A percentile compares a stretch with the other conserved stretches of the same genome.
phyloP scores from a whole-genome alignment of 2,113 vertebrate species.

The Mesembrinibis cayennensis region DNA sequence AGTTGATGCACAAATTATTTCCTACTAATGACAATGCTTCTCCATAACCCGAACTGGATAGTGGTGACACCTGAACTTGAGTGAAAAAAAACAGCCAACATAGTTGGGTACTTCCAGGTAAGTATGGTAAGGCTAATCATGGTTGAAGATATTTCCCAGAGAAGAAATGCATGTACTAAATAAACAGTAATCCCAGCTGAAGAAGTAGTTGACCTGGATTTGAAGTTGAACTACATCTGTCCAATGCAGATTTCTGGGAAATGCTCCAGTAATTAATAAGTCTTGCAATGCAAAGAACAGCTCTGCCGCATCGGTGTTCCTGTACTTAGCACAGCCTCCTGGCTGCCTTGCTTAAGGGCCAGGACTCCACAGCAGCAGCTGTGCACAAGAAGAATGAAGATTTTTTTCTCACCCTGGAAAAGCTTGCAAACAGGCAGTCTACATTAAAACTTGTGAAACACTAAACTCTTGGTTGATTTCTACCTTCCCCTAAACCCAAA shows the following conservation, averaged over 20 bases:
- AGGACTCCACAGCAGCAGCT: neutral
- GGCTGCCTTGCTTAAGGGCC: neutral
- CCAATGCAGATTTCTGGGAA: neutral
- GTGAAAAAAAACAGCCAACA: neutral
- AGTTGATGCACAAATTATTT: neutral
- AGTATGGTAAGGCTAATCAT: neutral
- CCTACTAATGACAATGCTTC: neutral
- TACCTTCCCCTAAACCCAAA: neutral
- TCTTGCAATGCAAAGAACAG: neutral
- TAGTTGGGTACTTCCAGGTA: neutral
- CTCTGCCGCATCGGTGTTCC: neutral
- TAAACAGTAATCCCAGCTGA: neutral
- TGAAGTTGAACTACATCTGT: neutral
- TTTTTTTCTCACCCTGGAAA: neutral
- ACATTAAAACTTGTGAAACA: neutral
- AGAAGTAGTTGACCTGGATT: neutral
- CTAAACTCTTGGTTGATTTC: neutral
- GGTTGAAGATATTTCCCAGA: neutral
- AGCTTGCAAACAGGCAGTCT: neutral
- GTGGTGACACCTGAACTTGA: neutral
- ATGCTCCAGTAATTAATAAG: neutral
- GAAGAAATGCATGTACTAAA: neutral
- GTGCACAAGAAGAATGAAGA: neutral
- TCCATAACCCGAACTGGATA: neutral
- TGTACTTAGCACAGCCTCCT: too few relatives aligned